Evolutionary conservation across 2,113 vertebrate genomes (phyloP).

Genomic region (rabbit (Oryctolagus cuniculus)): DNA sequence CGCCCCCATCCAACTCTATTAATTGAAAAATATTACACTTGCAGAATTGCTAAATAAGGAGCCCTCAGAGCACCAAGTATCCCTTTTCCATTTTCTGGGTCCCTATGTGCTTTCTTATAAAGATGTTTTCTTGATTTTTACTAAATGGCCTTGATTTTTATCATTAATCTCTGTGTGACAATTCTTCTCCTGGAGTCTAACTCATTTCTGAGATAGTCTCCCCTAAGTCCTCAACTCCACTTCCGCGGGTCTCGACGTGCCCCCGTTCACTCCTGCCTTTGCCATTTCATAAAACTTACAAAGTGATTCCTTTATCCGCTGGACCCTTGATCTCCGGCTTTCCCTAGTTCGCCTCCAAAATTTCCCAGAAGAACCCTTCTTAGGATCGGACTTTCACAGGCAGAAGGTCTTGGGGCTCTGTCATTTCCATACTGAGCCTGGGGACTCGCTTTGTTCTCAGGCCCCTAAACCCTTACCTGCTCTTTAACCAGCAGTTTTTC

Average conservation of each 20-base stretch:
- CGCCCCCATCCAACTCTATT: slow-evolving; percentile 58
- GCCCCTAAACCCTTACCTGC: slow-evolving; percentile 52
- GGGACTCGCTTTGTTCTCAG: slow-evolving; percentile 76
- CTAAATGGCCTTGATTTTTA: slow-evolving; percentile 81
- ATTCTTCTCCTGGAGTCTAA: slow-evolving; percentile 59
- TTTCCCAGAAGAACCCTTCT: slow-evolving; percentile 64
- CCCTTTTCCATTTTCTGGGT: slow-evolving; percentile 70
- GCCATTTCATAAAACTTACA: slow-evolving; percentile 51
- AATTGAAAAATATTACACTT: slow-evolving; percentile 71
- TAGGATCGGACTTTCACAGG: not conserved
- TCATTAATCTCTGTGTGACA: slow-evolving; percentile 44
- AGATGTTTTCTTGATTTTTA: slow-evolving; percentile 61
- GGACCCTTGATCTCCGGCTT: slow-evolving; percentile 69
- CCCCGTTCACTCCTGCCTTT: slow-evolving; percentile 53
- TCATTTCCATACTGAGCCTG: slow-evolving; percentile 78
- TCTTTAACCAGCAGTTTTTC: slow-evolving; percentile 68
- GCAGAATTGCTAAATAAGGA: slow-evolving; percentile 77
- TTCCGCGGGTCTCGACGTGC: slow-evolving; percentile 43
- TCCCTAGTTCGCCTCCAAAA: not conserved
- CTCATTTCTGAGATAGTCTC: slow-evolving; percentile 76
- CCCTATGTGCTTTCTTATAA: slow-evolving; percentile 65
- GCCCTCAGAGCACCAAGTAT: slow-evolving; percentile 61
- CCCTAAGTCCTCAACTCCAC: slow-evolving; percentile 39
- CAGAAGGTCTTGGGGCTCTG: slow-evolving; percentile 63
- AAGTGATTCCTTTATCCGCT: slow-evolving; percentile 65